Evolutionary conservation across 2,113 vertebrate genomes (phyloP).

Genomic region (Rhinoderma darwinii): DNA sequence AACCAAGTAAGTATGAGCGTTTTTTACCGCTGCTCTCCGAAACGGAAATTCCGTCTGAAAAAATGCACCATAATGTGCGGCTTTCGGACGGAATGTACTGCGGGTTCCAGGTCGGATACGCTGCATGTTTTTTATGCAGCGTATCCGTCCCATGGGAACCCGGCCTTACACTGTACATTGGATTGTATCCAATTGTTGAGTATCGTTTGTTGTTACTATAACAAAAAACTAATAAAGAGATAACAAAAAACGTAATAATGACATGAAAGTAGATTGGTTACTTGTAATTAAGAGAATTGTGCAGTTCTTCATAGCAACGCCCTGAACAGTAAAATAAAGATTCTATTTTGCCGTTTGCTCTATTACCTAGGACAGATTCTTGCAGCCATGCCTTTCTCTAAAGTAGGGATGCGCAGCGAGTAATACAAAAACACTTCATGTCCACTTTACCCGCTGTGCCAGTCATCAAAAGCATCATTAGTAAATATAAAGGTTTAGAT

Average conservation of each 20-base stretch:
- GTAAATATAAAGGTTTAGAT: not conserved
- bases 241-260: not conserved
- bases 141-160: no score
- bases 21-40: no score
- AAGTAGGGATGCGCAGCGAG: not conserved
- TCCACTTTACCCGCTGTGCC: not conserved
- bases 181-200: no score
- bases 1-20: no score
- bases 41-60: no score
- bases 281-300: not conserved
- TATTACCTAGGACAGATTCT: not conserved
- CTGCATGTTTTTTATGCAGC: no score
- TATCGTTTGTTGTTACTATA: no score
- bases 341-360: not conserved
- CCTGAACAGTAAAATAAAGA: not conserved
- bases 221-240: no score
- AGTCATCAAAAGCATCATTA: conserved; percentile 30
- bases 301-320: not conserved
- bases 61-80: no score
- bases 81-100: no score
- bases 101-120: no score
- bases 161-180: no score
- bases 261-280: not conserved
- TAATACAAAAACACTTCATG: conserved; percentile 3
- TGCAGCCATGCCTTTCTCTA: not conserved